Evolutionary conservation across 92 coral and sea anemone genomes (phyloP).

Genomic region (Siderastrea radians): DNA sequence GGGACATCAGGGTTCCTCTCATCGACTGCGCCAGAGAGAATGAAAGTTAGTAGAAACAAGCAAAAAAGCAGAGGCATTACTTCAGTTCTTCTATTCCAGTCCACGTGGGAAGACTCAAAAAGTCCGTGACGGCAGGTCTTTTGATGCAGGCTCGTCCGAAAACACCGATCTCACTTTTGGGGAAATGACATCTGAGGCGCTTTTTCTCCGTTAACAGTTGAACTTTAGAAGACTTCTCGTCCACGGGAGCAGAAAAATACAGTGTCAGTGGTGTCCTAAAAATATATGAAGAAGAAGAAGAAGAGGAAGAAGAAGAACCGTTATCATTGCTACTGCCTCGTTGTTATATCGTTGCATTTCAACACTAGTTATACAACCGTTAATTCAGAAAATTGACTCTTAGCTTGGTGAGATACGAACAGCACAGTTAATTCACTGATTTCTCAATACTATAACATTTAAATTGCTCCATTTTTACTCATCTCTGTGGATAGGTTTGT

Average conservation of each 20-base stretch:
- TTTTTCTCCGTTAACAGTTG: slow-evolving; percentile 22
- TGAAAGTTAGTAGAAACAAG: too few species aligned
- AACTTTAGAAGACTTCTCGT: slow-evolving; percentile 28
- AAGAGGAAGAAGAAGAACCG: too few species aligned
- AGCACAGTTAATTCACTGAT: too few species aligned
- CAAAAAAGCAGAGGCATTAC: slow-evolving; percentile 10
- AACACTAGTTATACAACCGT: too few species aligned
- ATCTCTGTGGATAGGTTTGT: not conserved
- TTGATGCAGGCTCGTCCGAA: slow-evolving; percentile 60
- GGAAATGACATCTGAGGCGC: slow-evolving; percentile 56
- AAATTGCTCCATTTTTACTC: too few species aligned
- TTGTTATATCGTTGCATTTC: too few species aligned
- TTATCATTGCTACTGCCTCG: not conserved
- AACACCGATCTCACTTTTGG: slow-evolving; percentile 43
- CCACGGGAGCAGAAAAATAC: slow-evolving; percentile 40
- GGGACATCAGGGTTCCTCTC: too few species aligned
- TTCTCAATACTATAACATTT: too few species aligned
- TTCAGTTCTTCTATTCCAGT: not conserved
- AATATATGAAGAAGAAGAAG: not conserved
- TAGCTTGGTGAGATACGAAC: too few species aligned
- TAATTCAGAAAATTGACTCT: too few species aligned
- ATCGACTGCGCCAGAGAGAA: too few species aligned
- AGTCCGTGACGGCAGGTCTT: slow-evolving; percentile 12
- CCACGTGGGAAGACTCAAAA: slow-evolving; percentile 37
- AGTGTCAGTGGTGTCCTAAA: slow-evolving; percentile 24